Evolutionary conservation across 1,140 invertebrate species (phyloP), one percentile per base, ranked within the genome.

Genomic region (Thaumatotibia leucotreta): DNA sequence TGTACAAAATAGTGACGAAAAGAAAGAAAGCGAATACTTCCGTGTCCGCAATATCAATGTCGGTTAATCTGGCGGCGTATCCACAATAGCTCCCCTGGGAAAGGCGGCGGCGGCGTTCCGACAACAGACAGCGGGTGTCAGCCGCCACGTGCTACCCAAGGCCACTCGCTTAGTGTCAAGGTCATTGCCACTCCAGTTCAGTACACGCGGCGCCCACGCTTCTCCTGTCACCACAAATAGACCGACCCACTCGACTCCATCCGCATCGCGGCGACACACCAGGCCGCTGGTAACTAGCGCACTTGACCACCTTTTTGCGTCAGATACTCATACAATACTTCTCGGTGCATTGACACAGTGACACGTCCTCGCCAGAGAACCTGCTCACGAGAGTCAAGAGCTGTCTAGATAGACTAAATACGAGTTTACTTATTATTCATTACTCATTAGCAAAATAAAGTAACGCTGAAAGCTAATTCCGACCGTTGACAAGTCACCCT

Each of bases 101-200:
- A 90, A 89, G 86, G 86, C 83, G 86, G 86, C 86, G 86, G 86
- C 86, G 84, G 87, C 86, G 86, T 85, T 89, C 88, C 86, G 86
- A 88, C 86, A 89, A 88, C 88, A 91, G 88, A 89, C 88, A 89
- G 86, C 88, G 88, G 86, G 86, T 89, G 88, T 91, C 88, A 89
- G 88, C 88, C 85, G 87, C 87, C 88, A 91, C 88, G 88, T 90
- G 88, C 88, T 90, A 89, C 85, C 88, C 88, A 89, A 90, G 88
- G 88, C 86, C 88, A 89, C 83, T 91, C 88, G 88, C 85, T 89
- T 88, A 91, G 86, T 91, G 88, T 89, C 88, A 91, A 91, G 88
- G 88, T 89, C 88, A 90, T 88, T 89, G 88, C 86, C 88, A 90
- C 86, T 86, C 85, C 85, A 88, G 83, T 84, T 83, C 80, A 68